Evolutionary conservation across 1,140 invertebrate genomes (phyloP).

Genomic region (Orchestia grillus): DNA sequence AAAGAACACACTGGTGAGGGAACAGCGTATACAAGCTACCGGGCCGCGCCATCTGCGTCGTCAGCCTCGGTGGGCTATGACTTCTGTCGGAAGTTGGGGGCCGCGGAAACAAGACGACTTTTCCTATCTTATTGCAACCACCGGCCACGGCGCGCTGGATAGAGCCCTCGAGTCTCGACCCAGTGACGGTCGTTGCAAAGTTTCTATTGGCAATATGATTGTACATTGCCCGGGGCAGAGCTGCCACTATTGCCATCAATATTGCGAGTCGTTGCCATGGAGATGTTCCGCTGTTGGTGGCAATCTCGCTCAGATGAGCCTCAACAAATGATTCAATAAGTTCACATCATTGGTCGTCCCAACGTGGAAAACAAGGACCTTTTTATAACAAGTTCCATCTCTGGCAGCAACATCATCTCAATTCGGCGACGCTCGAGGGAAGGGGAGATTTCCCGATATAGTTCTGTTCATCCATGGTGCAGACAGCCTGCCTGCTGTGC

Average conservation of each 20-base stretch:
- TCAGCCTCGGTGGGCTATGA: no score
- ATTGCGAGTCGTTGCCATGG: conserved; percentile 37
- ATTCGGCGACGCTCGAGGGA: background rate
- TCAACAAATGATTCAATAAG: conserved; percentile 51
- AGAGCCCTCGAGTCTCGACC: background rate
- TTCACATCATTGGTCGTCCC: conserved; percentile 21
- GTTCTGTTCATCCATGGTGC: background rate
- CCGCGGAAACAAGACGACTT: background rate
- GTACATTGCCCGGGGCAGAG: conserved; percentile 15
- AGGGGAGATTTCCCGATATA: background rate
- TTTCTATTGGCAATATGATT: conserved; percentile 57
- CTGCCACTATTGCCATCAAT: conserved; percentile 40
- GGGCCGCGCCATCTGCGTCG: no score
- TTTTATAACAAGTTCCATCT: background rate
- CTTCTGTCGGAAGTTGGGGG: background rate
- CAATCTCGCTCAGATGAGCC: conserved; percentile 45
- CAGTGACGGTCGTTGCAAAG: conserved; percentile 36
- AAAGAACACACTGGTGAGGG: no score
- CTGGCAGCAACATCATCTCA: background rate
- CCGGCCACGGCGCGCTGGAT: background rate
- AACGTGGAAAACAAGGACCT: background rate
- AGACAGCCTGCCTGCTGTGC: background rate
- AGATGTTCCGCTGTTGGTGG: conserved; percentile 10
- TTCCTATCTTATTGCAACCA: background rate
- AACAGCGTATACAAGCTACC: no score